Base-by-base conservation (phyloP, 2,113 vertebrate species). In the Donacobius atricapilla region DNA sequence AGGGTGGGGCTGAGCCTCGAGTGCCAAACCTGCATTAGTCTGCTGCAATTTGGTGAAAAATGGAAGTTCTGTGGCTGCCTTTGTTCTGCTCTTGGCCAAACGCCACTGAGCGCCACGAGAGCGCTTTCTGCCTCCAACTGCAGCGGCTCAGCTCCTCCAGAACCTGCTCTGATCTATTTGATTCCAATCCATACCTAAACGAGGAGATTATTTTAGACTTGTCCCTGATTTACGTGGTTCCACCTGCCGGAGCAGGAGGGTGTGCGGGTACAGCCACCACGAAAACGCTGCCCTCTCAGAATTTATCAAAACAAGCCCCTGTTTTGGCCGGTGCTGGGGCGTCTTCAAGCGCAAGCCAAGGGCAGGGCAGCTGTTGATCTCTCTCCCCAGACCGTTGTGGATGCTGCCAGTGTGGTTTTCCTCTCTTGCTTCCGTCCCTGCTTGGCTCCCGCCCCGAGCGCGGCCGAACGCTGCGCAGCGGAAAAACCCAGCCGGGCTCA, bases 81-180 rank as follows among this genome's bases (percentile, higher is more conserved):
- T 95, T 96, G 96, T 95, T 95, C 83, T 87, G 81, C 83, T 91
- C 80, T 68, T 97, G 93, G 89, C 95, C 77, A 51, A 71, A 56
- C 21, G 79, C 76, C 94, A 93, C 35, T 1, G 63, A 85, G 70
- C 3, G 1, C 89, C 91, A 64, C 3, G 0, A 92, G 87, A 88
- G 78, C 8, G 0, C 21, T 66, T 77, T 61, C 88, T 51, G 63
- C 50, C 87, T 90, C 64, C 0, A 66, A 22, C 76, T 75, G 92
- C 89, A 69, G 75, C 1, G 3, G 0, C 85, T 85, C 30, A 48
- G 47, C 69, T 68, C 69, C 76, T 87, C 51, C 33, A 7, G 72
- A 30, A 42, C 12, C 79, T 30, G 5, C 27, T 33, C 72, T 37
- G 6, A 23, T 60, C 64, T 1, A 0, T 45, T 37, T 27, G 3